A percentile compares a stretch with the other conserved stretches of the same genome.
These are phyloP conservation scores for Motacilla tschutschensis DNA, from an alignment of 2,113 vertebrate species.

Conservation along the genomic window DNA sequence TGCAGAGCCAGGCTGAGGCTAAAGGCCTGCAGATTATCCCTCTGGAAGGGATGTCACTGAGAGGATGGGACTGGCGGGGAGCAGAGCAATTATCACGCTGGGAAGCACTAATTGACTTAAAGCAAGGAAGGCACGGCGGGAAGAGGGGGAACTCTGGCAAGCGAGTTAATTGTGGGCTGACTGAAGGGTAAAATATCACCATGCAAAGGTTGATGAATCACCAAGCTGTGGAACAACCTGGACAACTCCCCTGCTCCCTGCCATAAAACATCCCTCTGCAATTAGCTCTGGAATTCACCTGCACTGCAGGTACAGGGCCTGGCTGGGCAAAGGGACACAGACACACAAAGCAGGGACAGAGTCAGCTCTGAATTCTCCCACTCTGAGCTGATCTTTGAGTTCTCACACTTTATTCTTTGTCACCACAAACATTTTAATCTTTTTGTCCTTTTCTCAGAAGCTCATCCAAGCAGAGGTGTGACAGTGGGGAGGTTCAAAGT, in stretches of 20 bases:
- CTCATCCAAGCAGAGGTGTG: fast-evolving
- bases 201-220: background rate
- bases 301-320: background rate
- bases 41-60: background rate
- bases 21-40: background rate
- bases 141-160: background rate
- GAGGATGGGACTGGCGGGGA: background rate
- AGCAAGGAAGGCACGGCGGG: background rate
- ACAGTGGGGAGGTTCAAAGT: background rate
- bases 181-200: background rate
- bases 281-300: conserved; percentile 25
- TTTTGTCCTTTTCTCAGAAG: background rate
- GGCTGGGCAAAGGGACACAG: background rate
- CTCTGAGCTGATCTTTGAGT: fast-evolving
- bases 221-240: background rate
- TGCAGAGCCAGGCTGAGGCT: background rate
- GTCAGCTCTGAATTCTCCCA: background rate
- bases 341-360: fast-evolving
- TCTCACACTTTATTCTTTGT: fast-evolving
- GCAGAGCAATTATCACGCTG: background rate
- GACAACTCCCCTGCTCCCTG: background rate
- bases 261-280: background rate
- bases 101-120: background rate
- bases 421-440: fast-evolving
- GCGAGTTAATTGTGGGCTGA: background rate